Evolutionary conservation across 2,797 vertebrate species (phyloP), one percentile per base, ranked within the genome.

Genomic region (Threskiornis aethiopicus): DNA sequence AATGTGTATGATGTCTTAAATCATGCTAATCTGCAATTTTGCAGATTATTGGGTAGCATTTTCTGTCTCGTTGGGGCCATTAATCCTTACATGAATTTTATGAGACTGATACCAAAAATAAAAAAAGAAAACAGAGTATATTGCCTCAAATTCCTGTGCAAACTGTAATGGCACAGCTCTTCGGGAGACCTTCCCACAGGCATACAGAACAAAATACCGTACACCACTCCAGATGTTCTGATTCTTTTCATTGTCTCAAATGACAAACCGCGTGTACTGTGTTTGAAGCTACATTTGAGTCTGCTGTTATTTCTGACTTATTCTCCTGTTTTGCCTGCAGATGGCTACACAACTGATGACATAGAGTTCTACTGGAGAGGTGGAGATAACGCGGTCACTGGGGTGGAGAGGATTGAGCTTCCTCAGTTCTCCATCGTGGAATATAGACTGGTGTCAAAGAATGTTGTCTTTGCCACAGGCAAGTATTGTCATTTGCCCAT

Each of bases 291-390:
- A 20, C 2, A 0, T 87, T 83, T 57, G 46, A 65, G 31, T 33
- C 52, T 77, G 13, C 29, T 42, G 51, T 75, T 93, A 67, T 61
- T 88, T 82, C 52, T 82, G 41, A 59, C 20, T n/a, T 47, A 5
- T 17, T 21, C 39, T 77, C 46, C 29, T 87, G 57, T 35, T 98
- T 87, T 95, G 59, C 75, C 54, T 95, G 62, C 97, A 99, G 99
- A 99, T 94, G 99, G 99, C 89, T 99, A 99, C 97, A 99, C 99
- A 8, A 99, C 99, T 4, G 99, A 99, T 15, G 99, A 99, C 92
- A 99, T 99, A 20, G 99, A 99, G 93, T 99, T 99, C 97, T 99
- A 99, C 96, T 99, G 99, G 99, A 99, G 99, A 94, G 99, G 99
- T 29, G 99, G 99, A 67, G 99, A 99, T 75, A 98, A 97, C 0